phyloP scores from a whole-genome alignment of 2,113 vertebrate genomes.

The Petaurus breviceps region DNA sequence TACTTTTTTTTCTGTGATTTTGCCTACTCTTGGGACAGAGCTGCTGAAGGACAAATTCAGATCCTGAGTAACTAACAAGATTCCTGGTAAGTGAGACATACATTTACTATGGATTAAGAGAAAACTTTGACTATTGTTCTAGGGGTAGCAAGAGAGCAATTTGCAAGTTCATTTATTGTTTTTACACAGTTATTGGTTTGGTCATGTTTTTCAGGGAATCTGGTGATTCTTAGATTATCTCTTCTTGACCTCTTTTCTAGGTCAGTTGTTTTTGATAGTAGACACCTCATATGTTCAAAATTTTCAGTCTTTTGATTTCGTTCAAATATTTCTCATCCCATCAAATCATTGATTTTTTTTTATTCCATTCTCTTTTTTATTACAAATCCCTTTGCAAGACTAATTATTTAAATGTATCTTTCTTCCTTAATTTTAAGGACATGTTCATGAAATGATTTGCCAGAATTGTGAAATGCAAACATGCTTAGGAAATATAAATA shows the following conservation, averaged over 20 bases:
- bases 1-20: background rate
- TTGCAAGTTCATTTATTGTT: background rate
- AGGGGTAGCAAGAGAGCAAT: background rate
- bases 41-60: background rate
- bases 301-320: background rate
- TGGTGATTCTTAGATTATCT: background rate
- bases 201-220: background rate
- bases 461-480: background rate
- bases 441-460: background rate
- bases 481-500: background rate
- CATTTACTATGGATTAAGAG: background rate
- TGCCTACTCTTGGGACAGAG: background rate
- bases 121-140: background rate
- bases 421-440: background rate
- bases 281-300: background rate
- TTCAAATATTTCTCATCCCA: background rate
- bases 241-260: background rate
- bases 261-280: background rate
- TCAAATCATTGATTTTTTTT: background rate
- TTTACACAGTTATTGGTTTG: background rate
- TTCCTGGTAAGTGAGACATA: background rate
- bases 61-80: background rate
- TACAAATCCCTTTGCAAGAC: background rate
- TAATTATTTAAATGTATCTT: background rate
- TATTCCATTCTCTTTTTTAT: background rate